These are phyloP conservation scores for Pogoniulus pusillus DNA, from an alignment of 2,797 vertebrate species.

Conservation along the genomic window DNA sequence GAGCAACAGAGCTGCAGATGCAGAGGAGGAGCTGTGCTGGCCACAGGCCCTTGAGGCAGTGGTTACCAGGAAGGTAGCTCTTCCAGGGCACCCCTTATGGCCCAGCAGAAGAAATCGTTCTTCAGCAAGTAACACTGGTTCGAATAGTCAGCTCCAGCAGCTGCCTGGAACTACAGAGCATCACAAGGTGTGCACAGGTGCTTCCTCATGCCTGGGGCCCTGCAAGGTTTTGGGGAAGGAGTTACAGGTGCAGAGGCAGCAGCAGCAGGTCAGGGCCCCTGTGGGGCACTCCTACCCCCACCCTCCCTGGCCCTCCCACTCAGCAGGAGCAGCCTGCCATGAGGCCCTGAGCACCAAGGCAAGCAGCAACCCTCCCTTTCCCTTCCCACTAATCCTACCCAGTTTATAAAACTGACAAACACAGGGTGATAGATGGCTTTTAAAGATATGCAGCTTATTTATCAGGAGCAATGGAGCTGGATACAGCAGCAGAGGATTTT, in stretches of 20 bases:
- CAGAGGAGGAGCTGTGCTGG: not conserved
- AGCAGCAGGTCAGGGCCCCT: not conserved
- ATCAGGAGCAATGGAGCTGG: not conserved
- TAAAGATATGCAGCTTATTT: constrained; percentile 48
- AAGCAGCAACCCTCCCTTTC: not conserved
- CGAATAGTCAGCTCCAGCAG: not conserved
- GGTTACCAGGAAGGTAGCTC: not conserved
- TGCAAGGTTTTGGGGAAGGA: fast-evolving
- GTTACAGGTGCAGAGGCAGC: not conserved
- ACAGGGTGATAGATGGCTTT: constrained; percentile 10
- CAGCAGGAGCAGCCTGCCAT: not conserved
- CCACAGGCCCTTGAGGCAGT: not conserved
- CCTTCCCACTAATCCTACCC: not conserved
- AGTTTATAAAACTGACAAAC: constrained; percentile 56
- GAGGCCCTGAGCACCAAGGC: fast-evolving
- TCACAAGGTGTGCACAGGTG: fast-evolving
- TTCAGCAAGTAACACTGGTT: not conserved
- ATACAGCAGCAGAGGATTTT: constrained; percentile 23
- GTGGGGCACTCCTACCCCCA: not conserved
- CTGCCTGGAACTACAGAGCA: too few species aligned
- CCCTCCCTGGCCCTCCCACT: fast-evolving
- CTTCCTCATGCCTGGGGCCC: fast-evolving
- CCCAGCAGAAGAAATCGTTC: not conserved
- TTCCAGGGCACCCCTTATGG: not conserved
- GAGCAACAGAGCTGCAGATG: not conserved